Base-by-base conservation (phyloP, 2,888 invertebrate genomes). In the Metopia argyrocephala region DNA sequence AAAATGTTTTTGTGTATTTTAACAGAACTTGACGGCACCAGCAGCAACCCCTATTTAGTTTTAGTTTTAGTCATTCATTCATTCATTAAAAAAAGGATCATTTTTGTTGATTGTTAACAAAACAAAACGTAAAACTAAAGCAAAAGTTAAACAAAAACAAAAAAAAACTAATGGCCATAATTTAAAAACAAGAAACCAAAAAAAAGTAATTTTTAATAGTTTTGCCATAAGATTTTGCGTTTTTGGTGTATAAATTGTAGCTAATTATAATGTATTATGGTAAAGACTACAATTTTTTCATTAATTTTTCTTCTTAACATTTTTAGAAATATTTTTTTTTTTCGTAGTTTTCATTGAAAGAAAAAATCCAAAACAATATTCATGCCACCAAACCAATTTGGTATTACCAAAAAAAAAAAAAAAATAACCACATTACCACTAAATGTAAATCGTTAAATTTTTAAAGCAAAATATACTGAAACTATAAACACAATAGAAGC, bases 251-350 rank as follows among this genome's bases (percentile, higher is more conserved):
- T 84, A 84, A 84, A 84, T 83, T 83, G 78, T 71, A 76, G 78
- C 79, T 84, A 83, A 83, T 84, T 84, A 84, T 76, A 83, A 82
- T 69, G 78, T 79, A 82, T 83, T 83, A 83, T 82, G 78, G 82
- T 66, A 76, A 76, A 64, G 65, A 76, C 75, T 50, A 56, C 62
- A 59, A 74, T 78, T 52, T 78, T 52, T 54, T 59, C 52, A 54
- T 61, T 75, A 65, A 31, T 66, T 52, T 18, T 9, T 59, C 15
- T 9, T 48, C 57, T 9, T 65, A 64, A 48, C 46, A 18, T 50
- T 45, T 68, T 38, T 15, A 12, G 9, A 38, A 2, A 38, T 31
- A 3, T 31, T 73, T 70, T 50, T 25, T 15, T 54, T 59, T 61
- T 70, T 62, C 20, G 25, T 50, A 66, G 31, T 48, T 50, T 45